These are phyloP conservation scores for Anabas testudineus DNA, from an alignment of 2,797 vertebrate genomes.

Conservation along the genomic window DNA sequence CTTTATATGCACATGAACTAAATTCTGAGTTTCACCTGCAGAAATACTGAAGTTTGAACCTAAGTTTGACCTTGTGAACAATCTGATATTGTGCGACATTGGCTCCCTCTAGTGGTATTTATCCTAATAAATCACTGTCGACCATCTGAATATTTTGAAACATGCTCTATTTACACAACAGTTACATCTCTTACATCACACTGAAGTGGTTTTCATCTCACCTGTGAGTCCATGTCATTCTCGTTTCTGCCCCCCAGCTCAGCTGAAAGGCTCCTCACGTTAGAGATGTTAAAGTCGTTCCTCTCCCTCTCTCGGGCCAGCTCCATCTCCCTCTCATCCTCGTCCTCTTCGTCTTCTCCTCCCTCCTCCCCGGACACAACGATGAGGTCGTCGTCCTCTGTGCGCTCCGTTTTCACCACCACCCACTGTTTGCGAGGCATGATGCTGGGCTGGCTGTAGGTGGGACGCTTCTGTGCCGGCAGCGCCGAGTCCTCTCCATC, in stretches of 20 bases:
- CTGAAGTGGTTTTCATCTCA: conserved; percentile 52
- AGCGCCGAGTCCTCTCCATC: conserved; percentile 74
- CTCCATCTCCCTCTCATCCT: conserved; percentile 76
- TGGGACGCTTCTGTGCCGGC: conserved; percentile 77
- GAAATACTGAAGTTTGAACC: too few species aligned
- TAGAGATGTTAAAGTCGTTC: conserved; percentile 89
- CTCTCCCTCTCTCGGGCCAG: conserved; percentile 76
- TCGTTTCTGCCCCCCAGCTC: conserved; percentile 73
- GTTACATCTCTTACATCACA: too few species aligned
- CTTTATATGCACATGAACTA: too few species aligned
- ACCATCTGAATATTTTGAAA: too few species aligned
- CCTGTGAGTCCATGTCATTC: conserved; percentile 87
- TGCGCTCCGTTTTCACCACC: conserved; percentile 87
- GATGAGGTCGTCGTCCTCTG: conserved; percentile 84
- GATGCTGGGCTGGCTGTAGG: conserved; percentile 88
- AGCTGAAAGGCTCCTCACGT: conserved; percentile 86
- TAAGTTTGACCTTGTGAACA: too few species aligned
- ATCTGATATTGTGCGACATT: neutral
- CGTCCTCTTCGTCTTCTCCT: conserved; percentile 82
- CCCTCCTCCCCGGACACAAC: conserved; percentile 86
- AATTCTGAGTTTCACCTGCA: too few species aligned
- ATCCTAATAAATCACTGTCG: too few species aligned
- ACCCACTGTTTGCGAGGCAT: conserved; percentile 94
- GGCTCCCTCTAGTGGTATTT: neutral
- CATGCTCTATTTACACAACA: too few species aligned